These are phyloP conservation scores for Hippopotamus amphibius DNA, from an alignment of 2,113 vertebrate species.

Conservation along the genomic window DNA sequence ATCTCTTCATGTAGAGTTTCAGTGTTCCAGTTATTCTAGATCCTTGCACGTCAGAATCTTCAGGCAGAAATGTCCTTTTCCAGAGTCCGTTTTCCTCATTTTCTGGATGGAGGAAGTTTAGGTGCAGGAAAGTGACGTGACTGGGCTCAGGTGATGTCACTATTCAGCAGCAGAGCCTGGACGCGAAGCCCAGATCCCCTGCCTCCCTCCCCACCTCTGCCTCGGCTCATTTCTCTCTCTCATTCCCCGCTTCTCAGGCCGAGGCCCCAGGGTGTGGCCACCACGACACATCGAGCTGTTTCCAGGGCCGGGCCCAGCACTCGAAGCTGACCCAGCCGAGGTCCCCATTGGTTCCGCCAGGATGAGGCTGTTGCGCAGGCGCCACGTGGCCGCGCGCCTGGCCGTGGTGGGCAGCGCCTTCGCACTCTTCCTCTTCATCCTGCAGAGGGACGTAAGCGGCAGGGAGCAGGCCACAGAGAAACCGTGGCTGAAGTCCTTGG, in stretches of 20 bases:
- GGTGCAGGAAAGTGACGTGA: background rate
- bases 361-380: slow-evolving; percentile 92
- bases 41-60: background rate
- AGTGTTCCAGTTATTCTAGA: background rate
- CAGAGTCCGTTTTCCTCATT: background rate
- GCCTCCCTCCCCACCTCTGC: background rate
- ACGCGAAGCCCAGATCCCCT: background rate
- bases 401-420: slow-evolving; percentile 90
- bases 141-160: no score
- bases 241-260: slow-evolving; percentile 13
- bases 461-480: slow-evolving; percentile 83
- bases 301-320: background rate
- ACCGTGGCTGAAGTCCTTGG: slow-evolving; percentile 93
- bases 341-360: rapidly evolving
- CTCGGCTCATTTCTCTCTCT: slow-evolving; percentile 29
- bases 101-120: background rate
- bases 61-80: background rate
- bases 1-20: background rate
- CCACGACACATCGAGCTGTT: background rate
- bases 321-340: rapidly evolving
- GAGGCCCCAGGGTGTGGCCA: background rate
- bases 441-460: slow-evolving; percentile 90
- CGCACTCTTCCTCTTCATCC: slow-evolving; percentile 91
- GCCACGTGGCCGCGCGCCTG: slow-evolving; percentile 92
- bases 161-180: background rate